Conservation (phyloP, 35 echinoderm and acorn worm genomes). For the Holothuria glaberrima region DNA sequence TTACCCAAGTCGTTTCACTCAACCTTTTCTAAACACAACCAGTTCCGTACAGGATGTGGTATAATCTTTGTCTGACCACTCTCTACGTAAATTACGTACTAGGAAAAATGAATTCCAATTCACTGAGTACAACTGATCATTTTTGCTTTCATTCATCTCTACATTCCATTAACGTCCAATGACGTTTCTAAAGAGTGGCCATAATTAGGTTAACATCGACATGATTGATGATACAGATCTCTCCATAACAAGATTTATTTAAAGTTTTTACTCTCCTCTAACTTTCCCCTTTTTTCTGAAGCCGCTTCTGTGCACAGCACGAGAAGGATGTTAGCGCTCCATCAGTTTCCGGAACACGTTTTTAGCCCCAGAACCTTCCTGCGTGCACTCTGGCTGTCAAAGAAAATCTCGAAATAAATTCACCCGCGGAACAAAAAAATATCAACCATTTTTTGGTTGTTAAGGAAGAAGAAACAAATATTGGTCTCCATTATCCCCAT, state of each 20-base stretch:
- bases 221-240: constrained; percentile 14
- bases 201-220: constrained; percentile 28
- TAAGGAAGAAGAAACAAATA: constrained; percentile 58
- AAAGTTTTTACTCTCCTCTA: not conserved
- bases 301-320: constrained; percentile 6
- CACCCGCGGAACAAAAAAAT: constrained; percentile 38
- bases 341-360: constrained; percentile 41
- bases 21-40: too few relatives aligned
- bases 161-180: too few relatives aligned
- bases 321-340: constrained; percentile 13
- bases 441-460: constrained; percentile 50
- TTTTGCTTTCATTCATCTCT: not conserved
- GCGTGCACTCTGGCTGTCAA: constrained; percentile 22
- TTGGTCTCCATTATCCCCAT: constrained; percentile 51
- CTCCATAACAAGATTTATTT: constrained; percentile 26
- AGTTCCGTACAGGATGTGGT: not conserved
- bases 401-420: constrained; percentile 38
- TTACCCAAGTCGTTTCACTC: too few relatives aligned
- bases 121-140: not conserved
- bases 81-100: not conserved
- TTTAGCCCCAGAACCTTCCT: constrained; percentile 55
- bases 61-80: not conserved
- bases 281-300: not conserved
- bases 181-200: too few relatives aligned
- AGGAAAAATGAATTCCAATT: not conserved